Evolutionary conservation across 2,113 vertebrate genomes (phyloP).

Genomic region (Chloebia gouldiae): DNA sequence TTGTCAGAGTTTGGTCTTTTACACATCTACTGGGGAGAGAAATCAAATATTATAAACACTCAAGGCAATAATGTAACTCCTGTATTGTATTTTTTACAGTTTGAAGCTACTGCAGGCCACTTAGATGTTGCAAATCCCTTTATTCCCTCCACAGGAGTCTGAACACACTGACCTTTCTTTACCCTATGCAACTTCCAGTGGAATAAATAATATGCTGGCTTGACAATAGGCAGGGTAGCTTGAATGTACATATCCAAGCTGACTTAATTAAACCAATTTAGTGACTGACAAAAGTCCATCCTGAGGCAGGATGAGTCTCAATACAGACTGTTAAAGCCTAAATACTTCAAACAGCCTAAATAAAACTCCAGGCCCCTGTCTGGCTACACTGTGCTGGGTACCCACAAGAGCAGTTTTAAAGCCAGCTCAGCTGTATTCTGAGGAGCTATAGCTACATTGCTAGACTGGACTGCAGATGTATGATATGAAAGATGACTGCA

Average conservation of each 20-base stretch:
- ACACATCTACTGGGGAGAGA: neutral
- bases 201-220: neutral
- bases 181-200: neutral
- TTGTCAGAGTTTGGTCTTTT: conserved; percentile 11
- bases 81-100: neutral
- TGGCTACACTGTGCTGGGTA: neutral
- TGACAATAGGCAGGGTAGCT: neutral
- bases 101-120: neutral
- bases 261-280: neutral
- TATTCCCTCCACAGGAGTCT: neutral
- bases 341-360: neutral
- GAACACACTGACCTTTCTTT: neutral
- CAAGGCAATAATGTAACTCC: neutral
- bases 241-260: neutral
- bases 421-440: neutral
- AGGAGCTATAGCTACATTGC: neutral
- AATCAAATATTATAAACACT: neutral
- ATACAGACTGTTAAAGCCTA: neutral
- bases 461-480: neutral
- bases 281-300: neutral
- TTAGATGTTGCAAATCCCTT: neutral
- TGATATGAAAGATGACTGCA: neutral
- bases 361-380: neutral
- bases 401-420: neutral
- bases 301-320: neutral